A percentile compares a stretch with the other conserved stretches of the same genome.
These are phyloP conservation scores for Hemaris fuciformis DNA, from an alignment of 2,888 invertebrate genomes.

Conservation along the genomic window DNA sequence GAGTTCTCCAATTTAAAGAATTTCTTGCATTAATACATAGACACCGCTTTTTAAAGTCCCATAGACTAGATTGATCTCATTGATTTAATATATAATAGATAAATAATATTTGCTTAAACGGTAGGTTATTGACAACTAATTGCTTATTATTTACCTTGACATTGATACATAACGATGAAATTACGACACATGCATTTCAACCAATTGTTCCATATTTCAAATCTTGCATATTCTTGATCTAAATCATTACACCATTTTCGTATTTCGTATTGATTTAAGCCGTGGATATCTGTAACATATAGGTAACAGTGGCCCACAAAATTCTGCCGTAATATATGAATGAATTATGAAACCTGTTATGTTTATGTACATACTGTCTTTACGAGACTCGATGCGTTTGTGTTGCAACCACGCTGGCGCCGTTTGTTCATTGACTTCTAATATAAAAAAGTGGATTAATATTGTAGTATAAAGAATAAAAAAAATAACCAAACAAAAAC, in stretches of 20 bases:
- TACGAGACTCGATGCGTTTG: background rate
- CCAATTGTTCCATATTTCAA: constrained; percentile 64
- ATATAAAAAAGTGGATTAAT: background rate
- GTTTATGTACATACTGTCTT: background rate
- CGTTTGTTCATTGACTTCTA: constrained; percentile 36
- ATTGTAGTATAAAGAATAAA: background rate
- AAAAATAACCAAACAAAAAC: too few relatives aligned
- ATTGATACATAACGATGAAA: constrained; percentile 34
- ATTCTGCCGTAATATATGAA: too few relatives aligned
- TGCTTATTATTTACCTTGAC: constrained; percentile 33
- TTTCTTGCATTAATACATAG: too few relatives aligned
- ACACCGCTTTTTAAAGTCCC: too few relatives aligned
- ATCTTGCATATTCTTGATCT: constrained; percentile 45
- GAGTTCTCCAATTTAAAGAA: too few relatives aligned
- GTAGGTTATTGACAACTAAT: too few relatives aligned
- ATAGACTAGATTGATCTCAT: too few relatives aligned
- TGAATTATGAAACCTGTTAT: too few relatives aligned
- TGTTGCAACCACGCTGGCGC: constrained; percentile 30
- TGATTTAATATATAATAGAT: too few relatives aligned
- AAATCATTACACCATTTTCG: constrained; percentile 56
- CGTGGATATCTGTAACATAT: background rate
- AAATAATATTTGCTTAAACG: too few relatives aligned
- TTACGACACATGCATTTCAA: constrained; percentile 44
- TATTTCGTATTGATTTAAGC: constrained; percentile 28
- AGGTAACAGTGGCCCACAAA: too few relatives aligned